Evolutionary conservation across 2,888 invertebrate species (phyloP), one percentile per base, ranked within the genome.

Genomic region (Nasonia oneida): DNA sequence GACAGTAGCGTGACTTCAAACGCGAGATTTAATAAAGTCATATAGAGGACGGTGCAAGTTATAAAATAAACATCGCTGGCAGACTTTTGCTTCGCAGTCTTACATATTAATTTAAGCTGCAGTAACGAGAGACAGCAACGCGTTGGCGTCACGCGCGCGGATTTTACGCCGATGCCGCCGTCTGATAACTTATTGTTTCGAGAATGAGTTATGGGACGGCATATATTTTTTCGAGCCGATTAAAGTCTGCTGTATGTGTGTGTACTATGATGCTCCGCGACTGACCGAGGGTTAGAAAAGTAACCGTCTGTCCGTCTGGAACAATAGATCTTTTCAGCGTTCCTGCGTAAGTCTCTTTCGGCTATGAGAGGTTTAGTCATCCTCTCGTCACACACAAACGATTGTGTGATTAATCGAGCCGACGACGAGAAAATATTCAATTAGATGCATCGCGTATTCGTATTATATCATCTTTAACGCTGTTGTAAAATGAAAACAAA

Each of bases 81-180:
- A 37, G 8, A 1, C n/a, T 33, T 61, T 57, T 73, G 47, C 47
- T 29, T 47, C 74, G 37, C 37, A 50, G 57, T 23, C 53, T 76
- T 67, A 80, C 73, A 80, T 77, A 81, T 81, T 81, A 85, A 85
- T 76, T 85, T 85, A 29, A 29, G 53, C 75, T n/a, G 10, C 12
- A 42, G 23, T 2, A 4, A 29, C 29, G 12, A 15, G 37, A 39
- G 57, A 42, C 64, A 57, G 57, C 14, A 23, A n/a, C 23, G 80
- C 71, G 81, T 80, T 81, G 74, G 84, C 53, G 84, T 75, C 18
- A 18, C 78, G 23, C 78, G 23, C 57, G 78, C 23, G 71, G 77
- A 73, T 57, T 61, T 73, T 78, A 78, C 83, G 78, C 53, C 74
- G 18, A 64, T 73, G 77, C 37, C 77, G 37, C 42, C n/a, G 64